Evolutionary conservation across 2,888 invertebrate genomes (phyloP).

Genomic region (Villa cingulata): DNA sequence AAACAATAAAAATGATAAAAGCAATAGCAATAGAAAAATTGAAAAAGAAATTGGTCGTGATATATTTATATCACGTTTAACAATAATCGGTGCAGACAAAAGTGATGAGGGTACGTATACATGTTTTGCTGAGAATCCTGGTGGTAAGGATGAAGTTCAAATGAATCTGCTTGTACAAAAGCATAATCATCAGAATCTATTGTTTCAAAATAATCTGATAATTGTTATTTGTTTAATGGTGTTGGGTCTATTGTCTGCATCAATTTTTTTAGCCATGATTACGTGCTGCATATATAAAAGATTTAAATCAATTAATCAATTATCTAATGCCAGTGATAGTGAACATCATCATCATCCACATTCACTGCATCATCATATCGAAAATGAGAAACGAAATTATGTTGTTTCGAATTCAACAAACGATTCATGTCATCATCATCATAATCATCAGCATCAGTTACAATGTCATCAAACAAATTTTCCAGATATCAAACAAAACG

Average conservation of each 20-base stretch:
- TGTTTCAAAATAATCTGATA: slow-evolving; percentile 23
- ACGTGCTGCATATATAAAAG: slow-evolving; percentile 28
- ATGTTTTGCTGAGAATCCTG: slow-evolving; percentile 69
- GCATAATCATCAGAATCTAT: slow-evolving; percentile 20
- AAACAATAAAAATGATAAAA: slow-evolving; percentile 25
- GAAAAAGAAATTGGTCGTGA: slow-evolving; percentile 26
- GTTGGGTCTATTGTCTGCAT: slow-evolving; percentile 26
- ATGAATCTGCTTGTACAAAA: slow-evolving; percentile 35
- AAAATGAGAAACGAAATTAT: no score
- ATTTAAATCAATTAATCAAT: slow-evolving; percentile 23
- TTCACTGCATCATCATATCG: no score
- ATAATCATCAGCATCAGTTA: not conserved
- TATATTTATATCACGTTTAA: slow-evolving; percentile 37
- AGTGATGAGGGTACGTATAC: slow-evolving; percentile 59
- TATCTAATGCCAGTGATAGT: slow-evolving; percentile 5
- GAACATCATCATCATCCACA: not conserved
- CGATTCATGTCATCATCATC: slow-evolving; percentile 7
- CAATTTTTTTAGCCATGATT: slow-evolving; percentile 26
- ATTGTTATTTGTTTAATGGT: slow-evolving; percentile 28
- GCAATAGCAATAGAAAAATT: slow-evolving; percentile 23
- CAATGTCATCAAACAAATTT: slow-evolving; percentile 4
- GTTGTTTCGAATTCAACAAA: slow-evolving; percentile 3
- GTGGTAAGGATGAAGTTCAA: slow-evolving; percentile 62
- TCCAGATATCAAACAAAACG: not conserved
- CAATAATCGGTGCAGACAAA: slow-evolving; percentile 46